phyloP scores from a whole-genome alignment of 2,888 invertebrate species.

The Apeira syringaria region DNA sequence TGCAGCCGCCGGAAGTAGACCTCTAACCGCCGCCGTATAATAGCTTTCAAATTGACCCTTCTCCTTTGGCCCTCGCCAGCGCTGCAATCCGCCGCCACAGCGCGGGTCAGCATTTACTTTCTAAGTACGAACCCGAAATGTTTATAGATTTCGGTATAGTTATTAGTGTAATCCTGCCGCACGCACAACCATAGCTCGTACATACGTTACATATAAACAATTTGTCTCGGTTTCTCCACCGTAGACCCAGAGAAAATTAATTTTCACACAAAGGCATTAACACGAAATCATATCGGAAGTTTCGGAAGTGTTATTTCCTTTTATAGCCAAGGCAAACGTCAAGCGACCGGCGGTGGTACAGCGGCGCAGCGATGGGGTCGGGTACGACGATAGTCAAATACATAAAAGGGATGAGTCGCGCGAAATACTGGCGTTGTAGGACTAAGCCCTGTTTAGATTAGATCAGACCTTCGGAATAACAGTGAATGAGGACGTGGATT shows the following conservation, averaged over 20 bases:
- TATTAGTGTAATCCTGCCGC: neutral
- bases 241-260: conserved; percentile 52
- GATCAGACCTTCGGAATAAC: conserved; percentile 84
- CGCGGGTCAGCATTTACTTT: conserved; percentile 51
- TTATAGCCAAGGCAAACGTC: conserved; percentile 72
- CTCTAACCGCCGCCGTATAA: conserved; percentile 79
- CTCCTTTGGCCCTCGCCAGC: conserved; percentile 54
- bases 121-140: conserved; percentile 20
- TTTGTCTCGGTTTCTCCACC: conserved; percentile 35
- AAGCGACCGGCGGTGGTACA: conserved; percentile 43
- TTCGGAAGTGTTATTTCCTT: conserved; percentile 75
- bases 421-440: conserved; percentile 79
- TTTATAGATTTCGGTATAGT: conserved; percentile 1
- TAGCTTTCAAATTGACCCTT: conserved; percentile 80
- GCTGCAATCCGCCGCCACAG: conserved; percentile 32
- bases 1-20: conserved; percentile 81
- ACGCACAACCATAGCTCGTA: neutral
- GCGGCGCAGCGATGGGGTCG: conserved; percentile 46
- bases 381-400: conserved; percentile 73
- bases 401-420: conserved; percentile 80
- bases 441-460: conserved; percentile 83
- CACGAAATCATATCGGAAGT: conserved; percentile 66
- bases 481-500: conserved; percentile 84
- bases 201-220: conserved; percentile 27
- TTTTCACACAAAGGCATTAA: conserved; percentile 60